Base-by-base conservation (phyloP, 2,113 vertebrate genomes). In the Hepsetus odoe region DNA sequence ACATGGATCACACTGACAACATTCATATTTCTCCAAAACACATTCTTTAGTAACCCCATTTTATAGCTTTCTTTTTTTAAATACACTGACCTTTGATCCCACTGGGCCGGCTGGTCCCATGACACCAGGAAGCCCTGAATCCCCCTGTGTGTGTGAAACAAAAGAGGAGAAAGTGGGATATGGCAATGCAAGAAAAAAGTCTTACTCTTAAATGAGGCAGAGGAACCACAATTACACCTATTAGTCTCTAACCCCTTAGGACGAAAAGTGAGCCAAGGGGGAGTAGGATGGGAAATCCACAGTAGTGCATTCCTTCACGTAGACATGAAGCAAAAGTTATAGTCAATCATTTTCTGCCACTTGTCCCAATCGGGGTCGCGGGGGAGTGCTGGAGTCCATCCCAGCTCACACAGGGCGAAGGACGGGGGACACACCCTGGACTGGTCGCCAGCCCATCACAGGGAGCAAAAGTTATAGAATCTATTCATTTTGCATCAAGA, bases 51-150 rank as follows among this genome's bases (percentile, higher is more conserved):
- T 32, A 9, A 22, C 71, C 22, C 18, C 12, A 32, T n/a, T 24
- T 59, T 74, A 7, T 32, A 3, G 64, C 7, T 16, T 0, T n/a
- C n/a, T n/a, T 10, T 59, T 32, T 76, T 9, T 46, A 72, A 67
- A 65, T 30, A n/a, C 30, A 82, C 83, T 84, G 53, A 88, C 92
- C 91, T 91, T 87, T 28, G 38, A 62, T 86, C 91, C 91, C 0
- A 38, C 20, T 26, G 79, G 33, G 0, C 92, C 91, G 7, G 28
- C 40, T 12, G 10, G 32, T 74, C 90, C 89, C 0, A 72, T 6
- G 2, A 0, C 76, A 10, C 92, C 91, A 51, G 85, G 72, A 0
- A 68, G 2, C 59, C 90, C 92, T 8, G 84, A 77, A 14, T 88
- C 76, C 10, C 91, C 92, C 91, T 93, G 61, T 20, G 46, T 46